Base-by-base conservation (phyloP, 2,888 invertebrate genomes). In the Tholera decimalis region DNA sequence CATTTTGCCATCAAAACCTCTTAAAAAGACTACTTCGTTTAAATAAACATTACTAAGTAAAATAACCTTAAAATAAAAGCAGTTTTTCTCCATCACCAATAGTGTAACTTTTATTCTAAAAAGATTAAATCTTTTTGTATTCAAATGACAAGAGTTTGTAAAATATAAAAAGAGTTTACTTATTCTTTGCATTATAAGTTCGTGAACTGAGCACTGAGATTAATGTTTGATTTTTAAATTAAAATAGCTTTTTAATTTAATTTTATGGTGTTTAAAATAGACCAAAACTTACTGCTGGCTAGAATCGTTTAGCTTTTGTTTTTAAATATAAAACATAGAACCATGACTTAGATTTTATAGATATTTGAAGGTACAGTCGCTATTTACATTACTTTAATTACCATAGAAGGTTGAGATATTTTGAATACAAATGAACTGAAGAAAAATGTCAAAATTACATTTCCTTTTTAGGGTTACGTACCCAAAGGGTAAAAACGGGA, bases 261-360 rank as follows among this genome's bases (percentile, higher is more conserved):
- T 60, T 65, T 37, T 7, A 54, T 57, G 62, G 54, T 62, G 57
- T 72, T 82, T 62, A 22, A 59, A 74, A 69, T 64, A 77, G 63
- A 77, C 77, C 73, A 80, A 83, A 59, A 71, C 50, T 62, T 50
- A 41, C 67, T 69, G 51, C 59, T 44, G 54, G 61, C 30, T 75
- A 70, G 56, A 35, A 46, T 62, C 74, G 28, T 61, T 67, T 72
- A 75, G 56, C 39, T 26, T 68, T 62, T 77, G 76, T 70, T 72
- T 79, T 79, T 69, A 44, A 50, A 50, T 68, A 58, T 70, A 74
- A 73, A 67, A 75, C 20, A 65, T 80, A 80, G 64, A 65, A 66
- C 71, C 75, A 72, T 73, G 73, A 70, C 68, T 69, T 84, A 83
- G 77, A 73, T 75, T 80, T 76, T 75, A 64, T 64, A 58, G 65